Evolutionary conservation across 1,140 invertebrate genomes (phyloP), one percentile per base, ranked within the genome.

Genomic region (Magallana angulata): DNA sequence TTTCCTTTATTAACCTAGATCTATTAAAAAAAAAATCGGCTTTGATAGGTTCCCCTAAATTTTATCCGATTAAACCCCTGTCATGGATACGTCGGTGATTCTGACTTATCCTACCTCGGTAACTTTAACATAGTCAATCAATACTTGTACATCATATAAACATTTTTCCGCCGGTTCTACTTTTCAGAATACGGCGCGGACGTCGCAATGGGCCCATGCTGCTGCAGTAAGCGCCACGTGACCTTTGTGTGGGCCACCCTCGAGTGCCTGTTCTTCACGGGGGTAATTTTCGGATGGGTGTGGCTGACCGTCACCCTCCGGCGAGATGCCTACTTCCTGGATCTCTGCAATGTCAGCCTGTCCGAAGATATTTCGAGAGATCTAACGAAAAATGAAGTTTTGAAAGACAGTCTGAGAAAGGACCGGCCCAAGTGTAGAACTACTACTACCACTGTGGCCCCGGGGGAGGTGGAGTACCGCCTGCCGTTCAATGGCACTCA

Each of bases 221-320:
- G 59, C 18, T 89, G 86, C 82, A 87, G 84, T 14, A 89, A 89
- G 56, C 86, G 88, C 16, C 84, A 89, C 36, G 48, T 89, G 11
- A 89, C 90, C 2, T 86, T 93, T 71, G 71, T 90, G 12, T 93
- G 92, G 92, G 90, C 91, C 9, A 24, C 91, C 7, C 81, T 93
- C 11, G 92, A 93, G 57, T 93, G 92, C 80, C 48, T 93, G 8
- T 91, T 93, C 18, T 93, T 93, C 81, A 90, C 91, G n/a, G 91
- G 91, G 5, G 87, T 93, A 5, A 90, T 92, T 18, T 89, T 92
- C 24, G 92, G 91, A 68, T 93, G 92, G 92, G 87, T 90, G 4
- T 92, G 92, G 91, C 82, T 93, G 11, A 82, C 87, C 9, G 84
- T 91, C 16, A 88, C 91, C 11, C 84, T 93, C 59, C 81, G 89